These are phyloP conservation scores for Drosophila rubida DNA, from an alignment of 2,888 invertebrate species.

Conservation along the genomic window DNA sequence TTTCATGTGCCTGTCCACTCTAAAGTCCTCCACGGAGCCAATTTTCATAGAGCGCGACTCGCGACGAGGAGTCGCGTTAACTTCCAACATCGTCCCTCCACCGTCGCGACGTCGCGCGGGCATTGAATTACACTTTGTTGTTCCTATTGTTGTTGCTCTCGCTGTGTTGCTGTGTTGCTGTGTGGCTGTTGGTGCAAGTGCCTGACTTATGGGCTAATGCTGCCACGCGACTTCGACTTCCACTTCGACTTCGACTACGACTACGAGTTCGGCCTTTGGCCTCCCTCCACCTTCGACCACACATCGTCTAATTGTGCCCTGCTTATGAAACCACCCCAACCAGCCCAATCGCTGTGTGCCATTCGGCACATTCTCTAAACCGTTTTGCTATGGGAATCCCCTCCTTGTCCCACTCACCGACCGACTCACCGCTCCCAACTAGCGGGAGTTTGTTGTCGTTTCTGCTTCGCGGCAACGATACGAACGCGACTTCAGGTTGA, in stretches of 20 bases:
- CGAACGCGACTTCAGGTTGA: constrained; percentile 38
- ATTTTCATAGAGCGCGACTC: constrained; percentile 70
- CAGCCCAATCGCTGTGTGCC: constrained; percentile 34
- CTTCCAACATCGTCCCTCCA: constrained; percentile 31
- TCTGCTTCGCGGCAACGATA: constrained; percentile 38
- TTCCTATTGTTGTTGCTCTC: constrained; percentile 24
- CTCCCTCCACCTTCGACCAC: constrained; percentile 3
- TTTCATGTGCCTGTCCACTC: constrained; percentile 80
- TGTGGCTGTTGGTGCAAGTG: constrained; percentile 61
- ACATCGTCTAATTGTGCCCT: constrained; percentile 48
- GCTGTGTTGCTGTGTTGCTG: constrained; percentile 40
- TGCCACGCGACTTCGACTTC: constrained; percentile 59
- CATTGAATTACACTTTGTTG: constrained; percentile 71
- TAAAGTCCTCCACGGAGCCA: constrained; percentile 72
- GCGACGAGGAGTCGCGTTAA: constrained; percentile 45
- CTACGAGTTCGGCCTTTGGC: constrained; percentile 4
- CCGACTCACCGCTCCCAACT: constrained; percentile 9
- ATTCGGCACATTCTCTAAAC: constrained; percentile 53
- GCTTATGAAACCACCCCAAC: constrained; percentile 35
- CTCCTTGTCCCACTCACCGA: constrained; percentile 1
- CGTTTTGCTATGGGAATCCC: constrained; percentile 54
- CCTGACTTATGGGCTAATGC: constrained; percentile 77
- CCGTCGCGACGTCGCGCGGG: constrained; percentile 44
- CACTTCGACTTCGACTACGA: constrained; percentile 17
- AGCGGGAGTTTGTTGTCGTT: constrained; percentile 38